phyloP scores from a whole-genome alignment of 2,113 vertebrate species.

The Haemorhous mexicanus region DNA sequence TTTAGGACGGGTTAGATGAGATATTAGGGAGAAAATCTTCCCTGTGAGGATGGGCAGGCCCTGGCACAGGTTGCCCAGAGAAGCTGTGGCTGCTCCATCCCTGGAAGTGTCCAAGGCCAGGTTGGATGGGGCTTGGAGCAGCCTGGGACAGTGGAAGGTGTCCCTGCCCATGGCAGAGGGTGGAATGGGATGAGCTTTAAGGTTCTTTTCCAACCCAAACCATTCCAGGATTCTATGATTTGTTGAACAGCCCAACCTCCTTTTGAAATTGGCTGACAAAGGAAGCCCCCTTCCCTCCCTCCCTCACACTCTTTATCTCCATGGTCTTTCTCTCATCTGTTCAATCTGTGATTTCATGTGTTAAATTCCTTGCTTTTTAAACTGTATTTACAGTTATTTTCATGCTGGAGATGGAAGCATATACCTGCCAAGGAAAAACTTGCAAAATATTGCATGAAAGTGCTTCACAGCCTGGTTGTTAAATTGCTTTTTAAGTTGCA shows the following conservation, averaged over 20 bases:
- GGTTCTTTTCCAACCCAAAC: neutral
- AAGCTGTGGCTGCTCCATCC: neutral
- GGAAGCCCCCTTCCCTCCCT: neutral
- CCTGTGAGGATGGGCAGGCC: accelerated
- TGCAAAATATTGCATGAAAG: neutral
- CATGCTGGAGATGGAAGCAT: neutral
- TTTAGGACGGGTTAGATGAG: neutral
- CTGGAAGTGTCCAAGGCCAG: neutral
- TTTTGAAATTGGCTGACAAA: neutral
- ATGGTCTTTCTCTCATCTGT: neutral
- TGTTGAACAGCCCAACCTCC: neutral
- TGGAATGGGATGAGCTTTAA: neutral
- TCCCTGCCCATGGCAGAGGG: neutral
- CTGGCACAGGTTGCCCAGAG: neutral
- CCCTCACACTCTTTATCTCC: neutral
- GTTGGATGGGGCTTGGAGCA: accelerated
- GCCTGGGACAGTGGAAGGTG: accelerated
- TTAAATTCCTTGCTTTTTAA: neutral
- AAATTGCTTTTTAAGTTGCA: neutral
- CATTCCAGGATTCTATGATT: neutral
- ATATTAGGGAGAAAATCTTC: neutral
- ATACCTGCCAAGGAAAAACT: neutral
- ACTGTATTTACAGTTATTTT: neutral
- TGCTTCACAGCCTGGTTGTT: neutral
- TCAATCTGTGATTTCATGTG: neutral